Evolutionary conservation across 2,888 invertebrate genomes (phyloP).

Genomic region (Melitaea athalia): DNA sequence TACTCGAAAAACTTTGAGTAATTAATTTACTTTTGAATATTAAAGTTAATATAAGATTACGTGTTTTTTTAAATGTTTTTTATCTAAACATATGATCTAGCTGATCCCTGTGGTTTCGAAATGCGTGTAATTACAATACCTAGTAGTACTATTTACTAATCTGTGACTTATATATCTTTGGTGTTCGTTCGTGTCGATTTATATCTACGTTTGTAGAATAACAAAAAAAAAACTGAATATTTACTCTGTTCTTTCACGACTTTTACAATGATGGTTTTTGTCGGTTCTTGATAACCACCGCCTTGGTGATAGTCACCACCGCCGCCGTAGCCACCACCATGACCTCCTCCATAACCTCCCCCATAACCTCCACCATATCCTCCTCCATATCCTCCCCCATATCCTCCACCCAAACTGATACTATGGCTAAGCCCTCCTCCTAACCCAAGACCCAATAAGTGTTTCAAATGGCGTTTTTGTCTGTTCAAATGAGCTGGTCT

Average conservation of each 20-base stretch:
- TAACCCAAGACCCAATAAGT: slow-evolving; percentile 48
- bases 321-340: slow-evolving; percentile 46
- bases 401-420: slow-evolving; percentile 41
- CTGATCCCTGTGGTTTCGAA: too few relatives aligned
- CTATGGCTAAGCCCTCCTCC: slow-evolving; percentile 45
- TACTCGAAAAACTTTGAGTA: too few relatives aligned
- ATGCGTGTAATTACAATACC: too few relatives aligned
- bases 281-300: slow-evolving; percentile 50
- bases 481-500: slow-evolving; percentile 49
- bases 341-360: slow-evolving; percentile 39
- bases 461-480: slow-evolving; percentile 59
- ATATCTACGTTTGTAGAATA: background rate
- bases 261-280: slow-evolving; percentile 56
- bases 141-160: too few relatives aligned
- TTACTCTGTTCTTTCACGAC: slow-evolving; percentile 57
- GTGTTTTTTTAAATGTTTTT: too few relatives aligned
- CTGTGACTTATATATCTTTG: too few relatives aligned
- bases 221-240: background rate
- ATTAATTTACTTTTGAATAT: too few relatives aligned
- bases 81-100: too few relatives aligned
- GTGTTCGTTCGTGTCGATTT: too few relatives aligned
- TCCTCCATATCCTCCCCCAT: slow-evolving; percentile 19
- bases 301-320: slow-evolving; percentile 48
- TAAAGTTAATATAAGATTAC: too few relatives aligned
- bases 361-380: slow-evolving; percentile 41